A percentile compares a stretch with the other conserved stretches of the same genome.
Evolutionary conservation across 2,797 vertebrate genomes (phyloP).

Genomic region (Sebastes minor): DNA sequence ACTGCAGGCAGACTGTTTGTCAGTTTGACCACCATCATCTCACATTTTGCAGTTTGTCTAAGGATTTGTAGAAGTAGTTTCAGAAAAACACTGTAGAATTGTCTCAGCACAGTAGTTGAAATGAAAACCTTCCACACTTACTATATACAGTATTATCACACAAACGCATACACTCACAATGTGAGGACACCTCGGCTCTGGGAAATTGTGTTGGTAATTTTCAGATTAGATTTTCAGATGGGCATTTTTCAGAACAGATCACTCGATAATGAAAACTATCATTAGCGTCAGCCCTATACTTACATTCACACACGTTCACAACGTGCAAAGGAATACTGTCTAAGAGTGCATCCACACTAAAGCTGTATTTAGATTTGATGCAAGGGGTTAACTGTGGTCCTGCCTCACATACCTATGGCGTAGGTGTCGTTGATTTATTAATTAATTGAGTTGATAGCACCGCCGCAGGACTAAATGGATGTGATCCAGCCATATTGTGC

Average conservation of each 20-base stretch:
- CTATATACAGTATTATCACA: background rate
- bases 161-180: background rate
- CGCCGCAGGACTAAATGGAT: background rate
- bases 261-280: constrained; percentile 4
- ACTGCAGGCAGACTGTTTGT: background rate
- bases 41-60: background rate
- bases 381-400: background rate
- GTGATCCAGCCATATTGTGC: background rate
- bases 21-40: constrained; percentile 26
- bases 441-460: background rate
- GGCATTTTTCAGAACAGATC: constrained; percentile 13
- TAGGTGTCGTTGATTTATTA: background rate
- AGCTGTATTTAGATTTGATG: background rate
- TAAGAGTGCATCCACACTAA: background rate
- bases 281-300: constrained; percentile 2
- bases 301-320: constrained; percentile 1
- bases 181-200: background rate
- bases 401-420: background rate
- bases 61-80: background rate
- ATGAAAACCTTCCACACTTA: background rate
- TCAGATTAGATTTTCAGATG: constrained; percentile 8
- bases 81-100: background rate
- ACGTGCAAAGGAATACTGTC: background rate
- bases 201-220: constrained; percentile 4
- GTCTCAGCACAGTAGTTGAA: background rate